Base-by-base conservation (phyloP, 2,888 invertebrate species). In the Rhingia rostrata region DNA sequence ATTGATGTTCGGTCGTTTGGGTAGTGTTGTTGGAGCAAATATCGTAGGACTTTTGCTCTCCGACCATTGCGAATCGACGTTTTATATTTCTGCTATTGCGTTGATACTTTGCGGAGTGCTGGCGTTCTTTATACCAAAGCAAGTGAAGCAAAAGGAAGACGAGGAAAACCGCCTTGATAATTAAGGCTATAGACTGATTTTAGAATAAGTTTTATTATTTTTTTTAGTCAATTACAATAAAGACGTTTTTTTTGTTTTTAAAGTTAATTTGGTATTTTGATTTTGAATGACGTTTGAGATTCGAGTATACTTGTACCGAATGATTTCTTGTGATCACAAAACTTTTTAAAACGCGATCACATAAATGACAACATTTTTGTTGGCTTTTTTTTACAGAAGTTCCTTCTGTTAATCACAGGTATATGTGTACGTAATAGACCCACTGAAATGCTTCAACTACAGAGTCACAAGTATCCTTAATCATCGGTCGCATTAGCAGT, bases 1-100 rank as follows among this genome's bases (percentile, higher is more conserved):
- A 0, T 86, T 93, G 9, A 93, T 93, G 92, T 90, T 92, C 86
- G 93, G 93, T n/a, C 90, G 93, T 6, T 73, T 89, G 49, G 93
- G 93, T 6, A 92, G 92, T 43, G 92, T 93, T 85, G 89, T 91
- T 35, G 93, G 93, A 7, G 91, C 92, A 3, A 92, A 92, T 88
- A 85, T 92, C 22, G 89, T 91, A 4, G 93, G 93, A 14, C 88
- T 90, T 4, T 82, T 93, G 14, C 88, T 93, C 35, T 91, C 92
- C 30, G 89, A 90, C 69, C 87, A 91, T 70, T 93, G 93, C 86
- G 90, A 92, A 84, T 90, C 90, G 75, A 89, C 92, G 43, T 93
- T 93, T 87, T 87, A 88, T 22, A 86, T 88, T 37, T 86, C 88
- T 2, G 88, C 89, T 37, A 83, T 66, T 4, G 86, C 88, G 6